Base-by-base conservation (phyloP, 2,113 vertebrate genomes). In the Hyaena hyaena region DNA sequence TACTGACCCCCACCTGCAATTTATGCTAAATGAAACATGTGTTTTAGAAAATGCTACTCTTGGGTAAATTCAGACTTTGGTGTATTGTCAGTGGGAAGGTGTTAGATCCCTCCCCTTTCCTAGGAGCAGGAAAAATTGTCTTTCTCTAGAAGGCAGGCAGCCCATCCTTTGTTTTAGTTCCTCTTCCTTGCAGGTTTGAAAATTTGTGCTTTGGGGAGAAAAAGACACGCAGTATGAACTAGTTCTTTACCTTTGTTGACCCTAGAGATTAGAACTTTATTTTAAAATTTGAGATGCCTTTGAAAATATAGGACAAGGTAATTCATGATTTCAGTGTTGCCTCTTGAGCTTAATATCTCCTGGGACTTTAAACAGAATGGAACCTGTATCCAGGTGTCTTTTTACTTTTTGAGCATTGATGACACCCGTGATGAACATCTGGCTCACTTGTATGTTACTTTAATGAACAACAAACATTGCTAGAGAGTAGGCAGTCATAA, bases 101-200 rank as follows among this genome's bases (percentile, higher is more conserved):
- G 10, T 55, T 74, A 90, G 69, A 58, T 33, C n/a, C n/a, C 82
- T 90, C 65, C 76, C 33, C 95, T 2, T 53, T 68, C 87, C 55
- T 74, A 23, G 17, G 43, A 76, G 45, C 97, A 74, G 61, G 74
- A 93, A 95, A 96, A 88, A 81, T 92, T 5, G 2, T 93, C 58
- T 95, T 96, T 88, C 79, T 86, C 83, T 96, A 66, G 88, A 98
- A 98, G 92, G 82, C 89, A 98, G 92, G 82, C 89, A 98, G 69
- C 65, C 69, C 69, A 69, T 66, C 85, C 91, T 98, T 97, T 98
- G 79, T 97, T 98, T 98, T 7, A 14, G 69, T 95, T 95, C 26
- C 80, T 45, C 12, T 95, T 71, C 65, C 33, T 90, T 71, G 69
- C 50, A 55, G 50, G 53, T 65, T 96, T 81, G 17, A 84, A 19